phyloP scores from a whole-genome alignment of 2,797 vertebrate species.

The Botia almorhae region DNA sequence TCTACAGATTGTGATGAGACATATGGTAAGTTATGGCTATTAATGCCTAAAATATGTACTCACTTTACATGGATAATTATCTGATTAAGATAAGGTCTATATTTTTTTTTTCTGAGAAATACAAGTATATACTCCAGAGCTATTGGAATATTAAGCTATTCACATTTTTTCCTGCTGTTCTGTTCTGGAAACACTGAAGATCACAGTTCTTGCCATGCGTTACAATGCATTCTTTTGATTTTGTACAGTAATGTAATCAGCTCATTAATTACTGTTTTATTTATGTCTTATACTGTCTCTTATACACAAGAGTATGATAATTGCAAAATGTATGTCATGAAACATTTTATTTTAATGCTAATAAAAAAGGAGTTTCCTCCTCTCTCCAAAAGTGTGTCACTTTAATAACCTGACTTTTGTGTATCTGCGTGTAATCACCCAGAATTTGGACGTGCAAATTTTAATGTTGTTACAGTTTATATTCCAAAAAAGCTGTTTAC shows the following conservation, averaged over 20 bases:
- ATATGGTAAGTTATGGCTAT: conserved; percentile 81
- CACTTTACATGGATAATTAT: neutral
- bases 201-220: neutral
- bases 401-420: no score
- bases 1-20: conserved; percentile 95
- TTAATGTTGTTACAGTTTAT: no score
- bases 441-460: no score
- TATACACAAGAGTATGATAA: no score
- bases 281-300: neutral
- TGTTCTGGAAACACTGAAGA: no score
- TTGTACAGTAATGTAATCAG: neutral
- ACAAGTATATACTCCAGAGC: neutral
- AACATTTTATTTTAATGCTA: no score
- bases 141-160: neutral
- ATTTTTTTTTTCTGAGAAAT: neutral
- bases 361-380: no score
- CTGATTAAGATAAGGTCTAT: neutral
- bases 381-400: no score
- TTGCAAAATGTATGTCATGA: no score
- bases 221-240: neutral
- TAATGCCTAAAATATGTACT: neutral
- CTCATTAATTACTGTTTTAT: neutral
- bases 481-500: no score
- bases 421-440: no score
- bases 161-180: neutral